A percentile compares a stretch with the other conserved stretches of the same genome.
These are phyloP conservation scores for Lithodes maja DNA, from an alignment of 2,888 invertebrate genomes.

Conservation along the genomic window DNA sequence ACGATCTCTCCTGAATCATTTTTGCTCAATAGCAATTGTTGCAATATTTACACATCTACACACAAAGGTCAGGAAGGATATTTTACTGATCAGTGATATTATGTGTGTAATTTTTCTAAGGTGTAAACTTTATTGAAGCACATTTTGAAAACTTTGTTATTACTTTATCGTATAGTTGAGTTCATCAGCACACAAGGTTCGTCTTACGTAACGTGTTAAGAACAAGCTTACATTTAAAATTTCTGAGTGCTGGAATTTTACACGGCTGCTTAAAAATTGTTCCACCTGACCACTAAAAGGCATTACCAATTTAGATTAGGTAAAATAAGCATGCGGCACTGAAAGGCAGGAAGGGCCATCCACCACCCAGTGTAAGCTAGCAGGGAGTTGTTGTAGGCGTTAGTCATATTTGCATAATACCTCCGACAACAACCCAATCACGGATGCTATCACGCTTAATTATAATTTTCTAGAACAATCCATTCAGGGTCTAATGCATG, in stretches of 20 bases:
- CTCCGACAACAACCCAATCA: neutral
- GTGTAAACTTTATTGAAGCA: too few species aligned
- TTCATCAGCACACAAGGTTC: neutral
- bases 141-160: too few species aligned
- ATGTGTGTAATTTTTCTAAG: too few species aligned
- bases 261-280: neutral
- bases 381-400: neutral
- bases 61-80: too few species aligned
- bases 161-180: too few species aligned
- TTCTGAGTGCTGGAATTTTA: neutral
- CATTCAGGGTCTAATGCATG: neutral
- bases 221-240: neutral
- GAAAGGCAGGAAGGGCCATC: neutral
- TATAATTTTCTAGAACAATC: slow-evolving; percentile 10
- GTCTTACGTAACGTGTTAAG: neutral
- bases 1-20: too few species aligned
- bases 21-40: too few species aligned
- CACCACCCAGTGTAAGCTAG: neutral
- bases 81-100: too few species aligned
- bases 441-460: neutral
- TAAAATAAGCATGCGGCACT: neutral
- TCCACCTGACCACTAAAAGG: neutral
- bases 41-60: too few species aligned
- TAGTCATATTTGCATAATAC: neutral
- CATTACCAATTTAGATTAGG: neutral